Evolutionary conservation across 1,140 invertebrate genomes (phyloP), one percentile per base, ranked within the genome.

Genomic region (Dendrolimus kikuchii): DNA sequence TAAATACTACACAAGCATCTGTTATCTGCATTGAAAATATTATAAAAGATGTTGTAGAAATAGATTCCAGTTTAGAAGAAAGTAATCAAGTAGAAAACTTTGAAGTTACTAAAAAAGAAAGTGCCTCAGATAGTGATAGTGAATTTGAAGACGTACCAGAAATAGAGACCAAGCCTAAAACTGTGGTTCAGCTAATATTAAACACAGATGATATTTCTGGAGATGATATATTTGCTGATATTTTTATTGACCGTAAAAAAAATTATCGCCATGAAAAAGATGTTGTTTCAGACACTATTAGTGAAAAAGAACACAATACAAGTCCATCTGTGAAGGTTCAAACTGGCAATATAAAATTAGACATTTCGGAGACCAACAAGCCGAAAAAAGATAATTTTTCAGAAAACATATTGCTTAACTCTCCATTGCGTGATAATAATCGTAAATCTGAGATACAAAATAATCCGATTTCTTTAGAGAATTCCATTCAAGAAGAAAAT

Each of bases 181-280:
- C 75, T 49, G 63, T 76, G 60, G 71, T 86, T 44, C 55, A 83
- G 63, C 51, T 86, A 39, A 81, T 70, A 6, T 61, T 85, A 46
- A 74, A 78, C 42, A 60, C 82, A 45, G 62, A 60, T 38, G 57
- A 72, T 43, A 55, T 70, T 74, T 44, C 55, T 78, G 56, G 91
- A 42, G 90, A 93, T 71, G 93, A 94, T 87, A 85, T 94, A 44
- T 94, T 94, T 89, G 90, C 90, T 40, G 91, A 92, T 84, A 77
- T 92, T 55, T 92, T 92, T 81, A 60, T 68, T 50, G 51, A 62
- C 40, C 56, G 54, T 38, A 53, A 53, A 46, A 45, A 47, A 7
- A 7, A 37, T 9, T 38, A 48, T 37, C 49, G 40, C 38, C 8
- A 38, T 40, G 47, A 45, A 48, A 54, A 51, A 38, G 23, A 43